phyloP scores from a whole-genome alignment of 1,140 invertebrate species.

The Drosophila sechellia region DNA sequence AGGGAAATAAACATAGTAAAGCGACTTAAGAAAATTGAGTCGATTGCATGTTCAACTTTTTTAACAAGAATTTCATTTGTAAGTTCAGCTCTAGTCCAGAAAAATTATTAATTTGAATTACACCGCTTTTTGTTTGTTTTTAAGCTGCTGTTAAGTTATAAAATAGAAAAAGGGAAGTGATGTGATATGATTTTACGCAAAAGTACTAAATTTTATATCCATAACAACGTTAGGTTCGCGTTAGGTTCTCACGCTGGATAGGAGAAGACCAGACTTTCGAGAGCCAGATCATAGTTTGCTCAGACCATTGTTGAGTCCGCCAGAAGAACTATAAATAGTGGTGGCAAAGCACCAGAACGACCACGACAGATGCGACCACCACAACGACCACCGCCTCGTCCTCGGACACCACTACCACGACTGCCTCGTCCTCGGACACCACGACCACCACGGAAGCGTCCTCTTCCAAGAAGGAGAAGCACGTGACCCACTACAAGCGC shows the following conservation, averaged over 20 bases:
- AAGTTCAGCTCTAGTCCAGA: no score
- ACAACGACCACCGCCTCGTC: not conserved
- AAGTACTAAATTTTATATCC: no score
- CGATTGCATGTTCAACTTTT: no score
- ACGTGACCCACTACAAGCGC: not conserved
- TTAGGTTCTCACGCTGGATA: conserved; percentile 17
- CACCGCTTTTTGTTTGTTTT: no score
- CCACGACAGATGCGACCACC: conserved; percentile 2
- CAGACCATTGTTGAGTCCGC: not conserved
- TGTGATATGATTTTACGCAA: no score
- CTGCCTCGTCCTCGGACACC: conserved; percentile 6
- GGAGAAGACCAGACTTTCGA: not conserved
- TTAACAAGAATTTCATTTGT: no score
- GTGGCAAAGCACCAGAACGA: not conserved
- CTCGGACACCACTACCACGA: not conserved
- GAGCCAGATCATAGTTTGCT: not conserved
- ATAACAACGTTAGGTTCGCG: not conserved
- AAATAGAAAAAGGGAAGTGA: no score
- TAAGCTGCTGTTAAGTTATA: no score
- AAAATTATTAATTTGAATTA: no score
- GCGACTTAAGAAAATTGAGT: no score
- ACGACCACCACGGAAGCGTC: conserved; percentile 1
- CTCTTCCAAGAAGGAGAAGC: not conserved
- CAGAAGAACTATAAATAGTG: conserved; percentile 24
- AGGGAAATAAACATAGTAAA: no score